Evolutionary conservation across 2,888 invertebrate species (phyloP), one percentile per base, ranked within the genome.

Genomic region (Empis livida): DNA sequence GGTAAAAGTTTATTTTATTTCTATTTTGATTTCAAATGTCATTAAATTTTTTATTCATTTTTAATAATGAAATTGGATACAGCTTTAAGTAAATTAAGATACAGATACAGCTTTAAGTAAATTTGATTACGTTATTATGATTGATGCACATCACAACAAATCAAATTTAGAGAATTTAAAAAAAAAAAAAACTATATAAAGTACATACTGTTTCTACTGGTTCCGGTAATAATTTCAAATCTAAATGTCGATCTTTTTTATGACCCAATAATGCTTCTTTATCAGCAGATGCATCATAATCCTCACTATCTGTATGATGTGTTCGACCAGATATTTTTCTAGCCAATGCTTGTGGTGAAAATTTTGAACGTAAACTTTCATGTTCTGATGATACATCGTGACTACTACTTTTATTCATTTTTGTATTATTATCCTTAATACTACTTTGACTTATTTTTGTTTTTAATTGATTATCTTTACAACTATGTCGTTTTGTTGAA

Each of bases 161-260:
- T n/a, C n/a, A n/a, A n/a, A n/a, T n/a, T n/a, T n/a, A n/a, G n/a
- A n/a, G n/a, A n/a, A n/a, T n/a, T n/a, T n/a, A n/a, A n/a, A n/a
- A n/a, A n/a, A n/a, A n/a, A n/a, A n/a, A n/a, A n/a, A n/a, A n/a
- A n/a, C n/a, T n/a, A n/a, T n/a, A n/a, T n/a, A n/a, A n/a, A n/a
- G n/a, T n/a, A 57, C 60, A 32, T 57, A 60, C 60, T 45, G 60
- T 59, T 57, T 60, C 60, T 6, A 59, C 60, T 32, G 60, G 59
- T 47, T 60, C 60, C 32, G 59, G 60, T 46, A 60, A 51, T 51
- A 56, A 56, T 40, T 54, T 57, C 43, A 56, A 56, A 43, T 49
- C 46, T 42, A 51, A 51, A 52, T 55, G 55, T 17, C 53, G 49
- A 40, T 57, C 57, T 17, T 52, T 53, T 49, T 55, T 56, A 46